These are phyloP conservation scores for Zaprionus obscuricornis DNA, from an alignment of 2,888 invertebrate species.

Conservation along the genomic window DNA sequence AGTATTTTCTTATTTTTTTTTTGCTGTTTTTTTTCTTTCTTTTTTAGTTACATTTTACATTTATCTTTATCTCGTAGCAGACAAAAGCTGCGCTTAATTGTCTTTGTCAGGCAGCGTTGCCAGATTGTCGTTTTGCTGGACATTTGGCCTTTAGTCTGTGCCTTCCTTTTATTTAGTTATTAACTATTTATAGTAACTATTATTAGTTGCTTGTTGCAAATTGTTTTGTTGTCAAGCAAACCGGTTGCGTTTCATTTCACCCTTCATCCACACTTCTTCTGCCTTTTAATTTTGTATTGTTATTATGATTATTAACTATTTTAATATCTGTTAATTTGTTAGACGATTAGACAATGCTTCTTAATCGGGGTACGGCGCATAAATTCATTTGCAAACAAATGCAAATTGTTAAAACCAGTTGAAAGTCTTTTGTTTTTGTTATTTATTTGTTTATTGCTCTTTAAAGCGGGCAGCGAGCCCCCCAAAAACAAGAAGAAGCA, in stretches of 20 bases:
- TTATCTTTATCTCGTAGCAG: too few species aligned
- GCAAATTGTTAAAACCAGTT: slow-evolving; percentile 43
- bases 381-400: slow-evolving; percentile 33
- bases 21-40: background rate
- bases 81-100: too few species aligned
- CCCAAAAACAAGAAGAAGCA: too few species aligned
- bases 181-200: too few species aligned
- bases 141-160: too few species aligned
- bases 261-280: too few species aligned
- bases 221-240: too few species aligned
- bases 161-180: too few species aligned
- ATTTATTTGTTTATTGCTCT: background rate
- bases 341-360: slow-evolving; percentile 4
- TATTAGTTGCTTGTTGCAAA: too few species aligned
- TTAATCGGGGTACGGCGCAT: slow-evolving; percentile 14
- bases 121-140: too few species aligned
- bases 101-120: too few species aligned
- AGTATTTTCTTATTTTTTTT: background rate
- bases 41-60: background rate
- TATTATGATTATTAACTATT: background rate
- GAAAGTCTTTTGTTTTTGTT: slow-evolving; percentile 5
- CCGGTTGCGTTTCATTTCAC: background rate
- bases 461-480: slow-evolving; percentile 43
- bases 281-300: background rate
- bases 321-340: slow-evolving; percentile 20